phyloP scores from a whole-genome alignment of 2,113 vertebrate genomes.

The Toxostoma redivivum region DNA sequence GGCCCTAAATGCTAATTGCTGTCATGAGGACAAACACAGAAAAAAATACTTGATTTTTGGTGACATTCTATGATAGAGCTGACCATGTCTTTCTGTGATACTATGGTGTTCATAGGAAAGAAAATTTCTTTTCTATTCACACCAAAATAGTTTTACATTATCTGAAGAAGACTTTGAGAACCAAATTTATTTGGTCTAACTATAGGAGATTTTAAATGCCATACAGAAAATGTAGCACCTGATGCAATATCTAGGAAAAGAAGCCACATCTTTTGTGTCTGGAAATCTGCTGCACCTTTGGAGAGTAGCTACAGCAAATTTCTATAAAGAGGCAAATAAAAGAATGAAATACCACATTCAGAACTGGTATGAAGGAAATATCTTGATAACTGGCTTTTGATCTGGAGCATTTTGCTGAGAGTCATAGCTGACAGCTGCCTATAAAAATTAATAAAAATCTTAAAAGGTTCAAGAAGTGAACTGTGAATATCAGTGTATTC shows the following conservation, averaged over 20 bases:
- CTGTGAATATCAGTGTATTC: neutral
- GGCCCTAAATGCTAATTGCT: neutral
- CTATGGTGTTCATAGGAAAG: neutral
- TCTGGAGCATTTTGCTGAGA: neutral
- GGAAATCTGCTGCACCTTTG: neutral
- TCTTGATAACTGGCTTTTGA: neutral
- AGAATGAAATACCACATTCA: neutral
- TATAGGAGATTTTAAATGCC: neutral
- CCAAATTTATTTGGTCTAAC: neutral
- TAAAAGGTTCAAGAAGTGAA: neutral
- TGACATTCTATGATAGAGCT: neutral
- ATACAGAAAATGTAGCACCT: neutral
- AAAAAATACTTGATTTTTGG: rapidly evolving
- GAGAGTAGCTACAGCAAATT: neutral
- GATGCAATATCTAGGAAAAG: neutral
- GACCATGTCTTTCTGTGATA: neutral
- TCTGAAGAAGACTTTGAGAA: neutral
- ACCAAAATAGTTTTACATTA: neutral
- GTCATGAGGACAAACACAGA: neutral
- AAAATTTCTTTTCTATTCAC: neutral
- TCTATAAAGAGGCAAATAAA: neutral
- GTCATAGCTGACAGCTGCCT: neutral
- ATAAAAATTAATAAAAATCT: neutral
- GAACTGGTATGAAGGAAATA: neutral
- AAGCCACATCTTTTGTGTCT: neutral